Percentiles rank a stretch among this genome's conserved stretches.
Evolutionary conservation across 2,113 vertebrate species (phyloP).

Genomic region (Notechis scutatus): DNA sequence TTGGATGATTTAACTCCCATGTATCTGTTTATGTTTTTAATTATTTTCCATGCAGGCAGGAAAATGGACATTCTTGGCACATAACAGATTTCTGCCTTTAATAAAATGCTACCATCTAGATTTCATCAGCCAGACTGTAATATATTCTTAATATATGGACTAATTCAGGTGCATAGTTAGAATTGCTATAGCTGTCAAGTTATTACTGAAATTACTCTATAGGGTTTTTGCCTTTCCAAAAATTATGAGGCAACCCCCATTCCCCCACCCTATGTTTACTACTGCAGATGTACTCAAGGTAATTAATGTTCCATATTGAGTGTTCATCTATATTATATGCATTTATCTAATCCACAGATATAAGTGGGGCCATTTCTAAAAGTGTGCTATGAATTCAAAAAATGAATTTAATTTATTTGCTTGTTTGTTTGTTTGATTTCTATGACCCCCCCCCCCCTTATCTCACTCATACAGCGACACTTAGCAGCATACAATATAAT

Average conservation of each 20-base stretch:
- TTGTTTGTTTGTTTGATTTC: neutral
- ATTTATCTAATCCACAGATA: neutral
- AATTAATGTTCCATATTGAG: neutral
- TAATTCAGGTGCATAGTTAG: neutral
- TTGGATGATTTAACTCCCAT: constrained; percentile 4
- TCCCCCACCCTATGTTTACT: neutral
- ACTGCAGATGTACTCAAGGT: neutral
- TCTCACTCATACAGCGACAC: neutral
- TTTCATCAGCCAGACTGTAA: neutral
- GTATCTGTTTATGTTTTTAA: constrained; percentile 26
- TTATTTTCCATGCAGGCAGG: constrained; percentile 22
- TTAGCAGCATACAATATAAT: neutral
- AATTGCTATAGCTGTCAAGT: neutral
- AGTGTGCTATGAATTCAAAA: neutral
- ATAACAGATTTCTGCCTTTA: neutral
- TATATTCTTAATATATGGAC: neutral
- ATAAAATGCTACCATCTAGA: neutral
- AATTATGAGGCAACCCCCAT: neutral
- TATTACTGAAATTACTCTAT: neutral
- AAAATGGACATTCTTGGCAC: constrained; percentile 4
- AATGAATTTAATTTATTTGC: neutral
- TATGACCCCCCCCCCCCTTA: neutral
- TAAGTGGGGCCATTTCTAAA: neutral
- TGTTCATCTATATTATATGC: neutral
- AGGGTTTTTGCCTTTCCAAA: neutral